Evolutionary conservation across 2,888 invertebrate genomes (phyloP).

Genomic region (Metopia argyrocephala): DNA sequence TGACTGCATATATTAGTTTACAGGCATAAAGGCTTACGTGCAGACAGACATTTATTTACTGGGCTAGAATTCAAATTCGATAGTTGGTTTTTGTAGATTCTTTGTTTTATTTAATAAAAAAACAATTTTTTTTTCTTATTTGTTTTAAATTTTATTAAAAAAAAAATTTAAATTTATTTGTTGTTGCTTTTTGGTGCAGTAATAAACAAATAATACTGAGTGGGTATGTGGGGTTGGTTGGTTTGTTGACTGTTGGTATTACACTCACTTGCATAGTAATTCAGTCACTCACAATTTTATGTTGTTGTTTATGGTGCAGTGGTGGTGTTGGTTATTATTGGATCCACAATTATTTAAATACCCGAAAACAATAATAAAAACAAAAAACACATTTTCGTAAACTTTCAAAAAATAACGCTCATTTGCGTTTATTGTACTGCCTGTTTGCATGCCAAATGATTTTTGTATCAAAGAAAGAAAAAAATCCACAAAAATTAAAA

Average conservation of each 20-base stretch:
- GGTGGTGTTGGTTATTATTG: neutral
- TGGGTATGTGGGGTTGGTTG: too few species aligned
- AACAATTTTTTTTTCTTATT: neutral
- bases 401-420: constrained; percentile 34
- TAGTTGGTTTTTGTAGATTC: constrained; percentile 37
- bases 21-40: constrained; percentile 19
- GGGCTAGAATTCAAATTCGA: constrained; percentile 63
- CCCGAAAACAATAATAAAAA: constrained; percentile 1
- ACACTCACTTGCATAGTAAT: too few species aligned
- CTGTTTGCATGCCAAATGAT: constrained; percentile 39
- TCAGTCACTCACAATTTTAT: neutral
- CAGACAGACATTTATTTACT: constrained; percentile 19
- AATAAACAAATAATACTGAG: constrained; percentile 50
- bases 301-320: neutral
- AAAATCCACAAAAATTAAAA: neutral
- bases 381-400: constrained; percentile 46
- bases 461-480: neutral
- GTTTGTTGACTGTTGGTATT: constrained; percentile 27
- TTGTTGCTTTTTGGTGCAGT: constrained; percentile 54
- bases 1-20: neutral
- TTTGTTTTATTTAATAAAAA: neutral
- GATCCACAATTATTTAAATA: constrained; percentile 24
- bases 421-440: neutral
- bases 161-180: constrained; percentile 7
- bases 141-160: constrained; percentile 6